Evolutionary conservation across 2,113 vertebrate genomes (phyloP).

Genomic region (Grammomys dolichurus): DNA sequence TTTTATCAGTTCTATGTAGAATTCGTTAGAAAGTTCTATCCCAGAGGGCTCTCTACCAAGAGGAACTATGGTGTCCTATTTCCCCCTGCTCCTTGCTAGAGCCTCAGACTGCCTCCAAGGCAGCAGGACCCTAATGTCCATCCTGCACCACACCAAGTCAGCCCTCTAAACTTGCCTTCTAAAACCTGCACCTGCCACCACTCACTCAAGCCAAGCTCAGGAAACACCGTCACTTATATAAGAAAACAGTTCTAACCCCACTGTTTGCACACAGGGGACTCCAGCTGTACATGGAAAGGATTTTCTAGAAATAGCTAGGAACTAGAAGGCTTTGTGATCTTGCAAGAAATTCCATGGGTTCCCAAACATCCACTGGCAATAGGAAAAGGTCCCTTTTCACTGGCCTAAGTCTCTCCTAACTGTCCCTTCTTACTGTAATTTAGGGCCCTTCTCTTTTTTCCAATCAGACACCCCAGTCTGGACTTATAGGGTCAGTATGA

Average conservation of each 20-base stretch:
- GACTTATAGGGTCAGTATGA: neutral
- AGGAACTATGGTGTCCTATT: neutral
- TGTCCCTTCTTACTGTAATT: neutral
- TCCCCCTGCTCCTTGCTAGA: neutral
- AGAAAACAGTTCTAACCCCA: neutral
- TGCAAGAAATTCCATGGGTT: neutral
- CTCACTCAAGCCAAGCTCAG: neutral
- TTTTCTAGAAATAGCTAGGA: neutral
- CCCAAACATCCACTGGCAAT: neutral
- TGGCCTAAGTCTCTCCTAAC: too few relatives aligned
- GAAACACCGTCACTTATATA: neutral
- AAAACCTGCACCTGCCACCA: neutral
- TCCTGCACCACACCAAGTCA: neutral
- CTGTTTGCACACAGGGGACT: neutral
- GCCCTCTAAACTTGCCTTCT: neutral
- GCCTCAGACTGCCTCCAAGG: neutral
- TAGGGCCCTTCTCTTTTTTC: neutral
- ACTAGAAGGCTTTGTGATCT: neutral
- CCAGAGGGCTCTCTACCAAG: neutral
- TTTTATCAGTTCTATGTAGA: neutral
- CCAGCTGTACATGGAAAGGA: neutral
- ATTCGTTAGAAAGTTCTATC: neutral
- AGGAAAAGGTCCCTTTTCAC: neutral
- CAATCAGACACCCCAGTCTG: neutral
- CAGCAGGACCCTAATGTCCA: neutral